Conservation (phyloP, 2,113 vertebrate species). For the Corythornis madagascariensis region DNA sequence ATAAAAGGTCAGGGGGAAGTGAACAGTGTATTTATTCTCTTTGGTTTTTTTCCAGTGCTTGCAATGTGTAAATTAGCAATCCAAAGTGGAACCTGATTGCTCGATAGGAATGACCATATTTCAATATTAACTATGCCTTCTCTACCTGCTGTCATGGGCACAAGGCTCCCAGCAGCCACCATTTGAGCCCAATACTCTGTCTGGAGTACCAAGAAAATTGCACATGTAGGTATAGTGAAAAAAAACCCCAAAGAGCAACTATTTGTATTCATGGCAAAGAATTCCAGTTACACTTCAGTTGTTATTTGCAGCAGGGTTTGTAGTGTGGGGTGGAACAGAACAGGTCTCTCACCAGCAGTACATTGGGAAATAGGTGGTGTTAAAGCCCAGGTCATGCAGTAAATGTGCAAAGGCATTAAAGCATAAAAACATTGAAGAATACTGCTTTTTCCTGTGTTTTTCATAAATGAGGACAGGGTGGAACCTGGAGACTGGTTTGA, state of each 20-base stretch:
- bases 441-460: background rate
- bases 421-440: background rate
- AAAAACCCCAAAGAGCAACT: background rate
- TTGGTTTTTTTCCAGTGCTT: background rate
- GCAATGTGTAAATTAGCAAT: background rate
- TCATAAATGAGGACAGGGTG: background rate
- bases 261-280: background rate
- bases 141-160: fast-evolving
- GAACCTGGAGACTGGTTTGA: background rate
- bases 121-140: background rate
- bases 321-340: background rate
- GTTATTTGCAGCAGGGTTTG: background rate
- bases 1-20: background rate
- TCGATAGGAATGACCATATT: background rate
- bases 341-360: background rate
- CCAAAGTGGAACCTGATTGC: background rate
- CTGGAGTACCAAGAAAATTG: background rate
- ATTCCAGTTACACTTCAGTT: background rate
- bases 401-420: background rate
- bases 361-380: background rate
- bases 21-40: background rate
- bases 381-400: background rate
- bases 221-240: background rate
- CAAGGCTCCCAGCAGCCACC: background rate
- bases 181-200: background rate